phyloP scores from a whole-genome alignment of 2,888 invertebrate genomes.

The Lottia gigantea region DNA sequence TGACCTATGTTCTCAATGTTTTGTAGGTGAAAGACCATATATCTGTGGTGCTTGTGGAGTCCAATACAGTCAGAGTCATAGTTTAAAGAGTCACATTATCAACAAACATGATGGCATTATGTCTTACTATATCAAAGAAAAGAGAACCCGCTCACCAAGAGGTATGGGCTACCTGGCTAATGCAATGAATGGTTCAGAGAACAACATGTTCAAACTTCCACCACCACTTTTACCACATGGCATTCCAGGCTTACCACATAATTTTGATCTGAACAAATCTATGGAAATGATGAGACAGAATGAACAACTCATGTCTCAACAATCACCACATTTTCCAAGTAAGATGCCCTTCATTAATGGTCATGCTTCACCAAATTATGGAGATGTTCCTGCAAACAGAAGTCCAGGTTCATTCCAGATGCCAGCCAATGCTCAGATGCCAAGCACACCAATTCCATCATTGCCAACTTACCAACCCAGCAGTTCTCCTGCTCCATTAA shows the following conservation, averaged over 20 bases:
- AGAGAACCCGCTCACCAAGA: conserved; percentile 58
- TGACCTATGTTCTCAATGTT: too few species aligned
- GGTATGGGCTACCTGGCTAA: conserved; percentile 59
- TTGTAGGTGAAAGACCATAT: conserved; percentile 65
- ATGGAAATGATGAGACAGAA: conserved; percentile 13
- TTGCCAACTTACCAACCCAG: conserved; percentile 28
- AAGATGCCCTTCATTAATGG: conserved; percentile 44
- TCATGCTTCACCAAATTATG: conserved; percentile 46
- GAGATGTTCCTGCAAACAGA: conserved; percentile 40
- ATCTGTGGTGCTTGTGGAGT: conserved; percentile 68
- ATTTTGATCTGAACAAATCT: conserved; percentile 4
- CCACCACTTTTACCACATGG: conserved; percentile 28
- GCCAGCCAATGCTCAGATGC: conserved; percentile 17
- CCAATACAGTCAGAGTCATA: conserved; percentile 68
- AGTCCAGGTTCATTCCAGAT: conserved; percentile 18
- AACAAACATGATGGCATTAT: conserved; percentile 67
- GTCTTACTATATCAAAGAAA: conserved; percentile 68
- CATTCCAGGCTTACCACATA: conserved; percentile 28
- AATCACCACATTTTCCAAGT: conserved; percentile 34
- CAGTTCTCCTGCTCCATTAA: conserved; percentile 24
- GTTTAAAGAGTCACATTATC: conserved; percentile 67
- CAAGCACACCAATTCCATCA: conserved; percentile 16
- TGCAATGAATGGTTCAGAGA: conserved; percentile 46
- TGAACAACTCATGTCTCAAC: conserved; percentile 19
- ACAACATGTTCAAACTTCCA: conserved; percentile 50